Evolutionary conservation across 2,113 vertebrate genomes (phyloP), one percentile per base, ranked within the genome.

Genomic region (Halichoerus grypus): DNA sequence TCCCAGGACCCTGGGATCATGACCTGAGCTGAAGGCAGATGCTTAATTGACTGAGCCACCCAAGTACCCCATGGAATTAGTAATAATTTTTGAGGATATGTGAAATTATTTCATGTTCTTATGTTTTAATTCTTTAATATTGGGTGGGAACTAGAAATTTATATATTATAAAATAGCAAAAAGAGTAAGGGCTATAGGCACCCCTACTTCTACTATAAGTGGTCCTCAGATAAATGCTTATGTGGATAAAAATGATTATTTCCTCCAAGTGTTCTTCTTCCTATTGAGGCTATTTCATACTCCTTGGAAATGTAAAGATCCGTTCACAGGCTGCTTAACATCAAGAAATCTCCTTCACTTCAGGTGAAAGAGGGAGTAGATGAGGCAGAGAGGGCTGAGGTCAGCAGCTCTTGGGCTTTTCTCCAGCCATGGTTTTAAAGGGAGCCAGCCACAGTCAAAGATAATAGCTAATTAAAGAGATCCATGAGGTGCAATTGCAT

Each of bases 71-170:
- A 53, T 86, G 42, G 28, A 94, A 74, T 82, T 72, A n/a, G 46
- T n/a, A 49, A 18, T 90, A 21, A 11, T 59, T 80, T 93, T 77
- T 77, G 59, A 42, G 31, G 42, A 80, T 79, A 80, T 28, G 7
- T 95, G 49, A 28, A 92, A 36, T 12, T 82, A 85, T 74, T 93
- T 97, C 67, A 79, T 86, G 5, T 49, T 90, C 22, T 97, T 26
- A 46, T 36, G 85, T 88, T 57, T 55, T 74, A 74, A 61, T 79
- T 95, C 80, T 96, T 82, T 80, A 49, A 77, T 33, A 49, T 22
- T n/a, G 12, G 19, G 0, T 86, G 16, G 94, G 72, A 85, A 77
- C 59, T 69, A 39, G 24, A 90, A 89, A 92, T 46, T 2, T 31
- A 21, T 28, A 12, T 36, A n/a, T 88, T 92, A 36, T 51, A 51